Evolutionary conservation across 2,888 invertebrate genomes (phyloP), one percentile per base, ranked within the genome.

Genomic region (Lasiommata megera): DNA sequence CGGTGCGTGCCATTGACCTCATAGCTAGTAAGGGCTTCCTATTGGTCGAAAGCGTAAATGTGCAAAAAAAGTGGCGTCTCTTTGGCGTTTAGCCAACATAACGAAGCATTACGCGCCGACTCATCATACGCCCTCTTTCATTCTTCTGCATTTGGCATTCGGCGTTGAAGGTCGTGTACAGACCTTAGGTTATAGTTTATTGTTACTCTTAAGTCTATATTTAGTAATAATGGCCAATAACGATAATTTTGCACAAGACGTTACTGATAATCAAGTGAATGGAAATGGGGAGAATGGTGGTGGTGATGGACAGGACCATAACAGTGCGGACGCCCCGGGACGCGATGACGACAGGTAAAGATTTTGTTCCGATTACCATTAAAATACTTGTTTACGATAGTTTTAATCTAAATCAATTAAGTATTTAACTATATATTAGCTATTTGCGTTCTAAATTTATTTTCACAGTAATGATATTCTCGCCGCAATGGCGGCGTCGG

Each of bases 341-440:
- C 94, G 95, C 79, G 95, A 95, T 91, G 96, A 96, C 88, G 96
- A 95, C 92, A 94, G 94, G 95, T 95, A 94, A 61, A 56, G 61
- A 53, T 28, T 28, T 43, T 43, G 37, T 56, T 37, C 23, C 17
- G 34, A 31, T n/a, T 40, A 9, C 16, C 37, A 46, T 36, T 38
- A 37, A 12, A 48, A 56, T 48, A 31, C 28, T 38, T 38, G 18
- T 46, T 52, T 55, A 29, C 23, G 37, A 11, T 38, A 53, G 43
- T 16, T 31, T 38, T 34, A 23, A 48, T 52, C 37, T 46, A 36
- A 53, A 54, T 58, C 54, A 12, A 37, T 56, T 23, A 52, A 52
- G 38, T 55, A 61, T 60, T 65, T 48, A 58, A 38, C 40, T 37
- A 37, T 40, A 41, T 56, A 52, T 61, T 61, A 66, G 59, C 56